A percentile compares a stretch with the other conserved stretches of the same genome.
Conservation (phyloP, 2,888 invertebrate species). For the Dusona sp. region DNA sequence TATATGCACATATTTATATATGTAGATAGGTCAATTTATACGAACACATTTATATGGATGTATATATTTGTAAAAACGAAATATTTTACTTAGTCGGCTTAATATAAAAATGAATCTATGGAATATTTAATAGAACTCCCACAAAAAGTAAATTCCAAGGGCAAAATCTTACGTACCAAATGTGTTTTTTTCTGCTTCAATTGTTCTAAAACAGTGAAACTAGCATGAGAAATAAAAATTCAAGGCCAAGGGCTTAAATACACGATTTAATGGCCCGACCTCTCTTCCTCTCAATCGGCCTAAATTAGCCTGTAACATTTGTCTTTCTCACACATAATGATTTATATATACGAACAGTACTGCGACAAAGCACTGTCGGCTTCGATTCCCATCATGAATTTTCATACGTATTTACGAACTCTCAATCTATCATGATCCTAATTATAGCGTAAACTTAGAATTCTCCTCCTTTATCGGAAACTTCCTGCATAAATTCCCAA, state of each 20-base stretch:
- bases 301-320: not conserved
- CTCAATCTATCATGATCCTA: constrained; percentile 26
- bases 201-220: not conserved
- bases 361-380: not conserved
- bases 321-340: not conserved
- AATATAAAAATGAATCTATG: not conserved
- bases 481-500: constrained; percentile 45
- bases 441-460: not conserved
- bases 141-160: not conserved
- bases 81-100: not conserved
- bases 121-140: not conserved
- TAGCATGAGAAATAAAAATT: not conserved
- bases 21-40: too few species aligned
- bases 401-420: constrained; percentile 37
- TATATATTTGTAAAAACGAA: not conserved
- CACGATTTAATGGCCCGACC: not conserved
- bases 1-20: too few species aligned
- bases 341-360: not conserved
- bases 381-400: constrained; percentile 34
- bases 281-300: not conserved
- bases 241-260: constrained; percentile 1
- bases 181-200: not conserved
- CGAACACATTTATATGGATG: not conserved
- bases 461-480: constrained; percentile 7
- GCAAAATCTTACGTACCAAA: not conserved